A percentile compares a stretch with the other conserved stretches of the same genome.
These are phyloP conservation scores for Autographa gamma DNA, from an alignment of 2,888 invertebrate genomes.

Conservation along the genomic window DNA sequence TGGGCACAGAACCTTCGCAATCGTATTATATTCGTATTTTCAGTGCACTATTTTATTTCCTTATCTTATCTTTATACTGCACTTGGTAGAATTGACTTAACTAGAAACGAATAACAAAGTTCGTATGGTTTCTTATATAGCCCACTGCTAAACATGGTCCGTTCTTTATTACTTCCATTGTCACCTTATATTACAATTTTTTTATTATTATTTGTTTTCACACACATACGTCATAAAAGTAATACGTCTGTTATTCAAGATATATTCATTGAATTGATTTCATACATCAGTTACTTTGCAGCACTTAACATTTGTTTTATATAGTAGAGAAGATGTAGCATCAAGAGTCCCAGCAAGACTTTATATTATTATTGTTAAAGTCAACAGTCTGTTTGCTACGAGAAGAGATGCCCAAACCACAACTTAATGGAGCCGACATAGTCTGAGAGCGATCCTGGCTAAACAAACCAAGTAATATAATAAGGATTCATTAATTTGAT, in stretches of 20 bases:
- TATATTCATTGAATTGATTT: not conserved
- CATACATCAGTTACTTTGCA: not conserved
- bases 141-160: not conserved
- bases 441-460: not conserved
- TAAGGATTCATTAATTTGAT: conserved; percentile 3
- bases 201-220: not conserved
- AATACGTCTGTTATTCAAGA: too few species aligned
- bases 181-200: too few species aligned
- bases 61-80: not conserved
- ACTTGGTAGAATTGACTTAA: not conserved
- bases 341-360: not conserved
- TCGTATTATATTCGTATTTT: not conserved
- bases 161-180: not conserved
- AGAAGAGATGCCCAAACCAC: not conserved
- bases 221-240: not conserved
- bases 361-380: not conserved
- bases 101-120: not conserved
- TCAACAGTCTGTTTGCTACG: not conserved
- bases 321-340: not conserved
- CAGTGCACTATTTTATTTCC: not conserved
- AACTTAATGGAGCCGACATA: not conserved
- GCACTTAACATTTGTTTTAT: too few species aligned
- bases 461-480: not conserved
- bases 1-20: conserved; percentile 4
- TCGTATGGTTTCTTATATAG: not conserved